These are phyloP conservation scores for Adelognathus sp. DNA, from an alignment of 2,888 invertebrate species.

Conservation along the genomic window DNA sequence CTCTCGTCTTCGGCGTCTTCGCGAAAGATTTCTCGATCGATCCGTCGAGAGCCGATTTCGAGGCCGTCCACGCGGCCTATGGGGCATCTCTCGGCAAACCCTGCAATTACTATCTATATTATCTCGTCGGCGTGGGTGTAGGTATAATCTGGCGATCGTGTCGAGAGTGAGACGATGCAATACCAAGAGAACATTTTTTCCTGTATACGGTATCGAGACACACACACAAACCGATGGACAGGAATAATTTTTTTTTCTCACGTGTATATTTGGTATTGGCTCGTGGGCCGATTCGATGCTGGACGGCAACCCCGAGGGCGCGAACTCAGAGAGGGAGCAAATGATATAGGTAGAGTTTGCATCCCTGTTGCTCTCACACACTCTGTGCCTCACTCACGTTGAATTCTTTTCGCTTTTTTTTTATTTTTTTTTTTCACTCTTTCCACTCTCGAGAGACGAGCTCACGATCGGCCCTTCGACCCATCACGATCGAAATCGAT, in stretches of 20 bases:
- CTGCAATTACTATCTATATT: conserved; percentile 66
- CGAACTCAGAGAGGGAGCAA: conserved; percentile 59
- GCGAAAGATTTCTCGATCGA: conserved; percentile 68
- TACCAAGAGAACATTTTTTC: conserved; percentile 39
- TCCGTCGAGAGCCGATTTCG: conserved; percentile 76
- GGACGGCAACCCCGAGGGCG: conserved; percentile 47
- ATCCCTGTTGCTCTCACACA: conserved; percentile 31
- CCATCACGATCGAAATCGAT: conserved; percentile 62
- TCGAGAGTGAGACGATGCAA: conserved; percentile 67
- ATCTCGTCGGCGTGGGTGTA: conserved; percentile 74
- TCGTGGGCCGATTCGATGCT: conserved; percentile 23
- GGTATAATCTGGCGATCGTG: conserved; percentile 77
- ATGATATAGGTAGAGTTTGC: conserved; percentile 38
- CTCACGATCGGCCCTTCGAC: conserved; percentile 62
- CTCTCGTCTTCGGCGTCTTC: conserved; percentile 34
- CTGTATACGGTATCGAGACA: background rate
- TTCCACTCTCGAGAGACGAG: conserved; percentile 50
- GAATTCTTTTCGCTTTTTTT: conserved; percentile 44
- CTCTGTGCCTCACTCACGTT: conserved; percentile 40
- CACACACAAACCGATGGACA: background rate
- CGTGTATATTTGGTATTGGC: conserved; percentile 49
- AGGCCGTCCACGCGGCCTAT: conserved; percentile 60
- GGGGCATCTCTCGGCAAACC: conserved; percentile 48
- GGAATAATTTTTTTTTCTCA: conserved; percentile 3
- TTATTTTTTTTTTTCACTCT: conserved; percentile 23